Evolutionary conservation across 2,113 vertebrate genomes (phyloP).

Genomic region (Apodemus sylvaticus): DNA sequence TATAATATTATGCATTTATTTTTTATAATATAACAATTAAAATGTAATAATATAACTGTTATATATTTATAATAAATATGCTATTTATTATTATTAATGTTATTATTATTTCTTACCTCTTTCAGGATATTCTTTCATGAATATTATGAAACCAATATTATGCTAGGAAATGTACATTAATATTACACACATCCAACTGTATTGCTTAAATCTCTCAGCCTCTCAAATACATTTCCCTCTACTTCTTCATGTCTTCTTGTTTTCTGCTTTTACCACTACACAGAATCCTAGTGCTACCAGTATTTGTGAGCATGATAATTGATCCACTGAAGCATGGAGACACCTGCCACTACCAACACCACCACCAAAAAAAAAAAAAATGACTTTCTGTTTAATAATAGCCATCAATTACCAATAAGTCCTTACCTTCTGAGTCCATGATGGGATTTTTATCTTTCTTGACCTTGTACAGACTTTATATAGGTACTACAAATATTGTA

Average conservation of each 20-base stretch:
- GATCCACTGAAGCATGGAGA: not conserved
- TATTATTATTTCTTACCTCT: too few relatives aligned
- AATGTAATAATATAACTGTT: too few relatives aligned
- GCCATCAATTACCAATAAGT: not conserved
- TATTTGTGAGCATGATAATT: not conserved
- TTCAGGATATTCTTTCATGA: too few relatives aligned
- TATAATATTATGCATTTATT: too few relatives aligned
- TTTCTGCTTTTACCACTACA: not conserved
- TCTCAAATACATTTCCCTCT: not conserved
- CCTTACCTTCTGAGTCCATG: not conserved
- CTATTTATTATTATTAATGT: too few relatives aligned
- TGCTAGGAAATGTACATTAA: not conserved
- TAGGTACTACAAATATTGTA: not conserved
- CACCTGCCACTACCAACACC: not conserved
- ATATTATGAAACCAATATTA: not conserved
- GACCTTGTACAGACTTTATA: not conserved
- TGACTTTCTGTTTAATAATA: not conserved
- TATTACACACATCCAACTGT: not conserved
- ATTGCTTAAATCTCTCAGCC: not conserved
- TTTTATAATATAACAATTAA: too few relatives aligned
- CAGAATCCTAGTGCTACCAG: not conserved
- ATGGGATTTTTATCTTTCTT: not conserved
- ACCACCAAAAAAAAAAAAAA: not conserved
- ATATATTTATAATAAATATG: too few relatives aligned
- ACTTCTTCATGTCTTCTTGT: not conserved